Percentiles rank a stretch among this genome's conserved stretches.
phyloP scores from a whole-genome alignment of 2,888 invertebrate species.

The Rhabditoides inermis region DNA sequence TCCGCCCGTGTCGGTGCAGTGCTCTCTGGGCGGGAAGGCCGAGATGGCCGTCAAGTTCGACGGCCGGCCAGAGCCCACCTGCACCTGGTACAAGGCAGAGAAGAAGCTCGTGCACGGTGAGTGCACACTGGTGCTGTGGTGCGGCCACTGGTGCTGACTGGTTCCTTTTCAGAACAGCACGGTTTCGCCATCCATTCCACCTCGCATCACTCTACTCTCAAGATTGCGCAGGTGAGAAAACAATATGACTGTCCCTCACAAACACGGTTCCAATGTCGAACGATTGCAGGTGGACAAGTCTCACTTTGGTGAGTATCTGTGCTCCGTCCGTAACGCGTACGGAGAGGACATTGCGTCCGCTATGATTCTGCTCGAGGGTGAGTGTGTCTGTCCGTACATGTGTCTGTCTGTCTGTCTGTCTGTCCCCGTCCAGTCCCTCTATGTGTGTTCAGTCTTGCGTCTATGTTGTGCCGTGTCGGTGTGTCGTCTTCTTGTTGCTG shows the following conservation, averaged over 20 bases:
- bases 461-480: not conserved
- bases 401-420: not conserved
- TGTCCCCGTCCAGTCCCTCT: not conserved
- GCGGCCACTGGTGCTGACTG: not conserved
- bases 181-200: slow-evolving; percentile 25
- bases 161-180: slow-evolving; percentile 15
- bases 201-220: slow-evolving; percentile 21
- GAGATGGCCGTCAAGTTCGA: slow-evolving; percentile 39
- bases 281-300: slow-evolving; percentile 33
- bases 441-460: not conserved
- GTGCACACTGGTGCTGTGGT: not conserved
- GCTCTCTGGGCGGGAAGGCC: slow-evolving; percentile 24
- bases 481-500: not conserved
- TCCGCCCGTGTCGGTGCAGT: slow-evolving; percentile 39
- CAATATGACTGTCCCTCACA: no score
- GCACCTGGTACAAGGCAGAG: slow-evolving; percentile 39
- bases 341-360: slow-evolving; percentile 46
- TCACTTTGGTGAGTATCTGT: slow-evolving; percentile 41
- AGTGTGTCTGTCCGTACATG: not conserved
- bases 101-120: slow-evolving; percentile 29
- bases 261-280: no score
- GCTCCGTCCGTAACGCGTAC: slow-evolving; percentile 38
- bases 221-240: no score
- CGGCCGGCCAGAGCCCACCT: slow-evolving; percentile 34
- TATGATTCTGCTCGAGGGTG: slow-evolving; percentile 41